Percentiles rank a stretch among this genome's conserved stretches.
These are phyloP conservation scores for Rhinophrynus dorsalis DNA, from an alignment of 2,797 vertebrate genomes.

Conservation along the genomic window DNA sequence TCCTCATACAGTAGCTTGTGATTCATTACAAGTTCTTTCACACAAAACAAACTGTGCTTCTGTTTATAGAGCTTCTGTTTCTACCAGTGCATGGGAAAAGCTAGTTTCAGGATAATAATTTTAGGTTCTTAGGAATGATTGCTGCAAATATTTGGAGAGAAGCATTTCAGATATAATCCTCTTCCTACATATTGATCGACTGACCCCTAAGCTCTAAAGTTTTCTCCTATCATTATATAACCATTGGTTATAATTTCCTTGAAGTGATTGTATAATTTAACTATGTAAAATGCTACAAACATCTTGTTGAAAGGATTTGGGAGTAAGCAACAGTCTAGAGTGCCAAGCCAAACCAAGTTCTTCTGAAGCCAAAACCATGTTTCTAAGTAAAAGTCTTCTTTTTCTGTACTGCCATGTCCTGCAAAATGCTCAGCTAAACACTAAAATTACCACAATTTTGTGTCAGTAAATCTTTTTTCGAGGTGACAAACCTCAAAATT, in stretches of 20 bases:
- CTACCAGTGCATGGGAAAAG: too few species aligned
- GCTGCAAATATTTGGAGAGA: too few species aligned
- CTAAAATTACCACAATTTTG: constrained; percentile 47
- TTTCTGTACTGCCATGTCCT: constrained; percentile 51
- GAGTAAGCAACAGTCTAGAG: constrained; percentile 51
- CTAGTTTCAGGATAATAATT: too few species aligned
- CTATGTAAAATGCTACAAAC: background rate
- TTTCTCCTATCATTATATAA: background rate
- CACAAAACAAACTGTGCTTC: too few species aligned
- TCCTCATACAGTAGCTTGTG: too few species aligned
- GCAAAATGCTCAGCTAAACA: constrained; percentile 44
- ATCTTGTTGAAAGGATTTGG: constrained; percentile 57
- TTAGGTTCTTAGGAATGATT: too few species aligned
- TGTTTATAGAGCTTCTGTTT: too few species aligned
- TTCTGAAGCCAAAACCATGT: constrained; percentile 38
- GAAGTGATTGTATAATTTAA: background rate
- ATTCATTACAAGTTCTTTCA: too few species aligned
- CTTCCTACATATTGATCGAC: too few species aligned
- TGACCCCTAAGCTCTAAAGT: background rate
- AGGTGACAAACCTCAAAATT: constrained; percentile 61
- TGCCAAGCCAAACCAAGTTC: constrained; percentile 53
- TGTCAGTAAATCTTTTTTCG: constrained; percentile 52
- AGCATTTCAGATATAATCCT: too few species aligned
- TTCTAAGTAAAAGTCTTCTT: constrained; percentile 53
- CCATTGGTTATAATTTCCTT: background rate